Conservation (phyloP, 2,888 invertebrate species). For the Andrena haemorrhoa region DNA sequence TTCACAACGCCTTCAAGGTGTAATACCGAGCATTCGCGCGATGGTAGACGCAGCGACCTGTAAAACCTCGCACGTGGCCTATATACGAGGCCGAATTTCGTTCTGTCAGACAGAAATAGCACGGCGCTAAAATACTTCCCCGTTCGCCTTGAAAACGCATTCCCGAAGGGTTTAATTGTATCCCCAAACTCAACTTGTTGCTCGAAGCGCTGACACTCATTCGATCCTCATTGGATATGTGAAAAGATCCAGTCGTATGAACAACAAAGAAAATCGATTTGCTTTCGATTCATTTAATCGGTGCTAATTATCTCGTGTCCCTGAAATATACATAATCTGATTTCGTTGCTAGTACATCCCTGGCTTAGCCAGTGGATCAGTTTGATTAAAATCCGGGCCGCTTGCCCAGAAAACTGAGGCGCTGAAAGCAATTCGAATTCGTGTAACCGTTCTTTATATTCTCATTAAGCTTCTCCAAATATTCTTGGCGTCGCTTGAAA, state of each 20-base stretch:
- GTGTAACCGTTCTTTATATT: background rate
- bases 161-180: slow-evolving; percentile 44
- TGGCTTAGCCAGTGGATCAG: slow-evolving; percentile 28
- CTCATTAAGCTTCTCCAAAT: background rate
- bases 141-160: slow-evolving; percentile 71
- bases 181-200: background rate
- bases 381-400: slow-evolving; percentile 43
- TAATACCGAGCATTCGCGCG: background rate
- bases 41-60: slow-evolving; percentile 34
- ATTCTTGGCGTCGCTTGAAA: background rate
- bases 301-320: slow-evolving; percentile 2
- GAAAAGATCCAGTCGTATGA: background rate
- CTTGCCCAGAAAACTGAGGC: slow-evolving; percentile 52
- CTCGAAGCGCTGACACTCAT: background rate
- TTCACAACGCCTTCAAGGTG: background rate
- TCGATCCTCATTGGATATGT: background rate
- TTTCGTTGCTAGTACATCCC: slow-evolving; percentile 37
- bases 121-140: slow-evolving; percentile 71
- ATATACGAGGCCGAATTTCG: slow-evolving; percentile 76
- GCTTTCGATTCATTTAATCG: background rate
- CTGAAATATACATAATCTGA: background rate
- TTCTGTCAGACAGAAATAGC: slow-evolving; percentile 76
- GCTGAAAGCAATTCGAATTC: slow-evolving; percentile 3
- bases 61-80: slow-evolving; percentile 73
- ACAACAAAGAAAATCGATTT: background rate